Evolutionary conservation across 2,113 vertebrate species (phyloP).

Genomic region (Perccottus glenii): DNA sequence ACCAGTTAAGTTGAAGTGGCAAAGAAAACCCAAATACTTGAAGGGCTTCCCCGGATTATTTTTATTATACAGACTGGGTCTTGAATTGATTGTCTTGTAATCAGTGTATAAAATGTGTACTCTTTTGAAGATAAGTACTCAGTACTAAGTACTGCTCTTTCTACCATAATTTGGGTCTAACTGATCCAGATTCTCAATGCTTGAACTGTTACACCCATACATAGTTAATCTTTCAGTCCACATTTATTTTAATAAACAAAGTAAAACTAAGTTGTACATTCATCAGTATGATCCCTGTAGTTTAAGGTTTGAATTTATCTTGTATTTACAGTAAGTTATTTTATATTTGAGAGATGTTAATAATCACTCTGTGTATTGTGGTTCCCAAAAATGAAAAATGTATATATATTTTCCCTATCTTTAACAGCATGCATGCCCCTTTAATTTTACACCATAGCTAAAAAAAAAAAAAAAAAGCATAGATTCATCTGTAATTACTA

Average conservation of each 20-base stretch:
- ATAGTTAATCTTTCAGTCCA: conserved; percentile 39
- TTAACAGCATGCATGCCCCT: conserved; percentile 59
- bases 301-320: conserved; percentile 64
- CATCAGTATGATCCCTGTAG: conserved; percentile 57
- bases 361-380: conserved; percentile 54
- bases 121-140: conserved; percentile 19
- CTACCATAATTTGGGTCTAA: conserved; percentile 51
- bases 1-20: conserved; percentile 46
- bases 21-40: conserved; percentile 48
- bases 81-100: conserved; percentile 27
- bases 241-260: conserved; percentile 49
- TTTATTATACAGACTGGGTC: conserved; percentile 36
- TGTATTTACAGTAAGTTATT: conserved; percentile 77
- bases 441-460: conserved; percentile 61
- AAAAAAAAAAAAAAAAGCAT: conserved; percentile 46
- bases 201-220: conserved; percentile 57
- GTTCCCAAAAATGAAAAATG: conserved; percentile 64
- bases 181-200: conserved; percentile 40
- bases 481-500: conserved; percentile 72
- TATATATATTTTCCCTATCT: conserved; percentile 37
- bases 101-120: conserved; percentile 32
- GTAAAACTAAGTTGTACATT: conserved; percentile 63
- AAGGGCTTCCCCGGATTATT: conserved; percentile 56
- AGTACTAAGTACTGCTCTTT: conserved; percentile 29
- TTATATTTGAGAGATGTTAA: conserved; percentile 51